Evolutionary conservation across 2,888 invertebrate species (phyloP).

Genomic region (Teleiodes luculella): DNA sequence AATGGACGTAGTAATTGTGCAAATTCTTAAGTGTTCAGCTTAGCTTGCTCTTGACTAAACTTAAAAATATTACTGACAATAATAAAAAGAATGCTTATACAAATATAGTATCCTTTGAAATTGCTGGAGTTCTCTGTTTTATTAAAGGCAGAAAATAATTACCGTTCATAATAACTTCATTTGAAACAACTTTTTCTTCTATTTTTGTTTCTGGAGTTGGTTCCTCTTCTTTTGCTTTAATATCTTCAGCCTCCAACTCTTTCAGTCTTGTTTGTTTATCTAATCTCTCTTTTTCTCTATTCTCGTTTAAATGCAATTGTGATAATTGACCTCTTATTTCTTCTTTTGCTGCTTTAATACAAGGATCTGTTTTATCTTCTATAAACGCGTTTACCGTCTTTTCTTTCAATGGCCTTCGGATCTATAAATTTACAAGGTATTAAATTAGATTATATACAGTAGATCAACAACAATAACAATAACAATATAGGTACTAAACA

Average conservation of each 20-base stretch:
- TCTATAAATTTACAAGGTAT: too few species aligned
- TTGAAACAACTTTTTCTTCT: not conserved
- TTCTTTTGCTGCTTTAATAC: slow-evolving; percentile 20
- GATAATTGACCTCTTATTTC: slow-evolving; percentile 32
- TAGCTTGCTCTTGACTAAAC: too few species aligned
- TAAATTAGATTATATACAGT: too few species aligned
- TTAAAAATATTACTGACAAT: too few species aligned
- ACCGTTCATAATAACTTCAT: not conserved
- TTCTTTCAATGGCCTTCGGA: slow-evolving; percentile 54
- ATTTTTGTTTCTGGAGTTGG: not conserved
- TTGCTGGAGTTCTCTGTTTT: not conserved
- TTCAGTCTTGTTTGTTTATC: slow-evolving; percentile 11
- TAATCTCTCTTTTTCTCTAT: slow-evolving; percentile 28
- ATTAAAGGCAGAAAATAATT: not conserved
- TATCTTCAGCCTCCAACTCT: slow-evolving; percentile 24
- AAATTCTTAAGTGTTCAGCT: too few species aligned
- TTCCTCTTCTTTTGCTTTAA: not conserved
- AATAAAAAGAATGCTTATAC: too few species aligned
- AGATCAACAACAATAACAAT: too few species aligned
- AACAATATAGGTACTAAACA: too few species aligned
- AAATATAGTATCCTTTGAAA: too few species aligned
- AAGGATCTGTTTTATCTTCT: slow-evolving; percentile 7
- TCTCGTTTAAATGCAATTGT: slow-evolving; percentile 20
- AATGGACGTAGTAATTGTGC: too few species aligned
- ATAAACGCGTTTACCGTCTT: slow-evolving; percentile 32